Evolutionary conservation across 2,888 invertebrate species (phyloP).

Genomic region (Nephrotoma flavescens): DNA sequence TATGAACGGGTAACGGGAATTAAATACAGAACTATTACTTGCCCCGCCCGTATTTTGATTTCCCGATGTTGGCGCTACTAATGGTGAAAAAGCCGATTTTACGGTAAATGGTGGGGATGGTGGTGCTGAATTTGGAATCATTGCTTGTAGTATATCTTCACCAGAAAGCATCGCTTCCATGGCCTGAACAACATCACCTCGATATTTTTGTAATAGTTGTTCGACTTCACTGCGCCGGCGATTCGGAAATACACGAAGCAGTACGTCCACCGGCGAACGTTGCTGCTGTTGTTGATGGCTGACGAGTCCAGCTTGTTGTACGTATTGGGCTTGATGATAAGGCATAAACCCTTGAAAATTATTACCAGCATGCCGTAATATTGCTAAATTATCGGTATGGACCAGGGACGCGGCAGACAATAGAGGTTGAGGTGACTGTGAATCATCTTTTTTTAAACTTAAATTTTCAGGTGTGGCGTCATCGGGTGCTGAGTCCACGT

Average conservation of each 20-base stretch:
- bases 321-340: slow-evolving; percentile 29
- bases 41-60: slow-evolving; percentile 25
- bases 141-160: slow-evolving; percentile 26
- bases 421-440: slow-evolving; percentile 25
- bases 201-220: slow-evolving; percentile 63
- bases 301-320: slow-evolving; percentile 23
- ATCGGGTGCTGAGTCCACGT: slow-evolving; percentile 33
- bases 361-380: slow-evolving; percentile 20
- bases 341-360: slow-evolving; percentile 34
- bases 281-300: slow-evolving; percentile 35
- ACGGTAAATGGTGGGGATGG: slow-evolving; percentile 30
- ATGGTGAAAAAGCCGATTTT: slow-evolving; percentile 63
- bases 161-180: slow-evolving; percentile 81
- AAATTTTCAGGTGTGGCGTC: slow-evolving; percentile 63
- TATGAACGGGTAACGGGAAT: slow-evolving; percentile 28
- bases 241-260: slow-evolving; percentile 77
- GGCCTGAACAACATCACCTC: slow-evolving; percentile 81
- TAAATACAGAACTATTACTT: slow-evolving; percentile 8
- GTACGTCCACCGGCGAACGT: slow-evolving; percentile 73
- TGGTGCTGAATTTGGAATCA: slow-evolving; percentile 12
- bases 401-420: slow-evolving; percentile 15
- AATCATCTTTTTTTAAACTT: slow-evolving; percentile 53
- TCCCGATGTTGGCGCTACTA: slow-evolving; percentile 35
- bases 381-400: slow-evolving; percentile 4
- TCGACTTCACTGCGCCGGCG: slow-evolving; percentile 77